These are phyloP conservation scores for Centropyge bicolor DNA, from an alignment of 2,797 vertebrate genomes.

Conservation along the genomic window DNA sequence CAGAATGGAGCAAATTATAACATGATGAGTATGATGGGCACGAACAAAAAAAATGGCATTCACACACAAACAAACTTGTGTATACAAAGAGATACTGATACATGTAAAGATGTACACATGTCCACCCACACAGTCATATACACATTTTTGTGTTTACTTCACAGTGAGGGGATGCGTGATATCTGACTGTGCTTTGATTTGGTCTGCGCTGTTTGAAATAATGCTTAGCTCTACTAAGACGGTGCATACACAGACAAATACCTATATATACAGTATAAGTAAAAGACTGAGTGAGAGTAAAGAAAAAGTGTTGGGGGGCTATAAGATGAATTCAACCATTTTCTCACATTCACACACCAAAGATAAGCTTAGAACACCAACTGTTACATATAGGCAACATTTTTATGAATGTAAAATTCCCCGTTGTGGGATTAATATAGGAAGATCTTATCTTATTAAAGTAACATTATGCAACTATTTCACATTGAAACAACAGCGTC, in stretches of 20 bases:
- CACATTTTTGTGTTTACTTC: not conserved
- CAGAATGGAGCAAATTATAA: not conserved
- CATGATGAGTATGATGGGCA: constrained; percentile 28
- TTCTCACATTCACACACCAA: not conserved
- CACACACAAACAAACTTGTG: constrained; percentile 7
- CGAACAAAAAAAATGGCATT: constrained; percentile 17
- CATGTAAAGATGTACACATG: not conserved
- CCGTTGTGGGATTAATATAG: too few relatives aligned
- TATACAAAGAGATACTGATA: constrained; percentile 5
- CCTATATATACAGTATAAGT: not conserved
- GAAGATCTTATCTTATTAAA: too few relatives aligned
- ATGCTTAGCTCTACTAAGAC: constrained; percentile 3
- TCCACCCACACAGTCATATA: not conserved
- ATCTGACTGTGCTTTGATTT: constrained; percentile 8
- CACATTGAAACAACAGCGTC: too few relatives aligned
- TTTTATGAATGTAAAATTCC: too few relatives aligned
- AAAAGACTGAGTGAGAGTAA: not conserved
- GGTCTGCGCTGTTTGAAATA: not conserved
- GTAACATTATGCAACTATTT: too few relatives aligned
- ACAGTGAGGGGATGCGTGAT: not conserved
- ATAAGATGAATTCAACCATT: not conserved
- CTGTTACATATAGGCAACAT: too few relatives aligned
- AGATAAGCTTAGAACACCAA: not conserved
- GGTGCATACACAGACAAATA: constrained; percentile 1
- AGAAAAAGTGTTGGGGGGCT: not conserved